phyloP scores from a whole-genome alignment of 2,888 invertebrate genomes.

The Stegana nigrithorax region DNA sequence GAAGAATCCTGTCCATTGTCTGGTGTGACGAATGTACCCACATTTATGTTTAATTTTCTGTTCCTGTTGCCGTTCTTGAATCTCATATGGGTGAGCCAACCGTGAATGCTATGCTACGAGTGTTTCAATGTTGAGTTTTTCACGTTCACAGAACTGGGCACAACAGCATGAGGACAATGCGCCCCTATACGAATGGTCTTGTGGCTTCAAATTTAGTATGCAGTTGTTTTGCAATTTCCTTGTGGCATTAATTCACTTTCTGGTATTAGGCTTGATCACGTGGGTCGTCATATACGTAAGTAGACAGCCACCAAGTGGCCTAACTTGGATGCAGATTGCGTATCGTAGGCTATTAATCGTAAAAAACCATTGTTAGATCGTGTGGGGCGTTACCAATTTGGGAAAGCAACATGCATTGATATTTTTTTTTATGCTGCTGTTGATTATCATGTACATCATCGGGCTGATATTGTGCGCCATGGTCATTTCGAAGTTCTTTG shows the following conservation, averaged over 20 bases:
- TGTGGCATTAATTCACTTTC: constrained; percentile 45
- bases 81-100: constrained; percentile 46
- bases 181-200: constrained; percentile 53
- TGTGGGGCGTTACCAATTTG: background rate
- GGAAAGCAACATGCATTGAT: background rate
- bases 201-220: constrained; percentile 42
- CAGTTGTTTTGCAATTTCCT: constrained; percentile 46
- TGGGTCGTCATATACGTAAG: constrained; percentile 39
- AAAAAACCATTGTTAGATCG: background rate
- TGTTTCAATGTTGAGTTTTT: background rate
- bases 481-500: constrained; percentile 40
- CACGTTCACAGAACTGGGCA: constrained; percentile 40
- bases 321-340: too few species aligned
- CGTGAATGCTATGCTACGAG: background rate
- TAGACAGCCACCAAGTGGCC: too few species aligned
- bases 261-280: constrained; percentile 38
- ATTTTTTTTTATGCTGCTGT: constrained; percentile 31
- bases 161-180: constrained; percentile 48
- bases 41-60: constrained; percentile 49
- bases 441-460: constrained; percentile 38
- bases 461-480: constrained; percentile 48
- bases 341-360: background rate
- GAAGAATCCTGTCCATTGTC: constrained; percentile 33
- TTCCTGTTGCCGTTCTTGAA: constrained; percentile 55
- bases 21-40: constrained; percentile 35